Conservation (phyloP, 2,113 vertebrate genomes). For the Sula dactylatra region DNA sequence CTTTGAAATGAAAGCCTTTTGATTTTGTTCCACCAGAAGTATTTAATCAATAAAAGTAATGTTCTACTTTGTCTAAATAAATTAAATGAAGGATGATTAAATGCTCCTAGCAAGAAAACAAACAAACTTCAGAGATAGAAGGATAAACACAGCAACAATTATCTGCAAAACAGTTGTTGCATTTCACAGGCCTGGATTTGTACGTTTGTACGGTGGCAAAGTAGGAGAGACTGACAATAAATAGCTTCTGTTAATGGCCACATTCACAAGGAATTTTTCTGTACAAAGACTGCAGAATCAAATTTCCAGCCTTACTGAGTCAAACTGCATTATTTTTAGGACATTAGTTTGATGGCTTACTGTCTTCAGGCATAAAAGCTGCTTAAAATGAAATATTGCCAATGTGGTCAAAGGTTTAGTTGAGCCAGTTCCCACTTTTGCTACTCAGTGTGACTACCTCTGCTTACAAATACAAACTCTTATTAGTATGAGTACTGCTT, state of each 20-base stretch:
- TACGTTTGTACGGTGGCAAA: not conserved
- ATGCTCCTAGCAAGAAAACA: constrained; percentile 46
- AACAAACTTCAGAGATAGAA: constrained; percentile 21
- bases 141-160: constrained; percentile 11
- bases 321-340: not conserved
- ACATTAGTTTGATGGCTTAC: not conserved
- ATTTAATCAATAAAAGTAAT: constrained; percentile 71
- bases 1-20: constrained; percentile 69
- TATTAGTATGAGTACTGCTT: not conserved
- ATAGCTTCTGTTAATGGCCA: not conserved
- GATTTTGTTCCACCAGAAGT: constrained; percentile 50
- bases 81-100: constrained; percentile 66
- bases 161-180: not conserved
- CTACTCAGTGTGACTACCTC: not conserved
- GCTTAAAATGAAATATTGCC: not conserved
- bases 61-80: constrained; percentile 64
- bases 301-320: not conserved
- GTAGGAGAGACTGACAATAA: not conserved
- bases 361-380: not conserved
- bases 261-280: not conserved
- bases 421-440: not conserved
- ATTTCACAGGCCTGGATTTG: not conserved
- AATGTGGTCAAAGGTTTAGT: not conserved
- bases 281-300: not conserved
- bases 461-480: not conserved